Percentiles rank a stretch among this genome's conserved stretches.
phyloP scores from a whole-genome alignment of 2,797 vertebrate genomes.

The Clarias platycephalus region DNA sequence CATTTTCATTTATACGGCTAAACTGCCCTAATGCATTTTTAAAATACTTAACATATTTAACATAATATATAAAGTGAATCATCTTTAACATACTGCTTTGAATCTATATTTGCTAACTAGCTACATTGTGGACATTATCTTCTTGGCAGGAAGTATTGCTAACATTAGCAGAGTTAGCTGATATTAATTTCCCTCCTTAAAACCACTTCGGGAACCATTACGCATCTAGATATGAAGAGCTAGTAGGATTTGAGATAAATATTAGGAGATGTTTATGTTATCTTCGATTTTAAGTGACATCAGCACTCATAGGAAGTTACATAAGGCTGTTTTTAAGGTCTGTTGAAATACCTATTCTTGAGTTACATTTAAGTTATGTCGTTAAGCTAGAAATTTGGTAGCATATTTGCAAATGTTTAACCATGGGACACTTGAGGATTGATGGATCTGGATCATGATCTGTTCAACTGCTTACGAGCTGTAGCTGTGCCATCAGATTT shows the following conservation, averaged over 20 bases:
- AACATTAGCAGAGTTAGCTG: not conserved
- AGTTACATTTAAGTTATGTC: not conserved
- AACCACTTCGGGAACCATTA: not conserved
- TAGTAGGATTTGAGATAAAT: not conserved
- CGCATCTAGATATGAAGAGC: not conserved
- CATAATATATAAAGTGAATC: not conserved
- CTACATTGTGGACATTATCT: not conserved
- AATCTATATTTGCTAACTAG: not conserved
- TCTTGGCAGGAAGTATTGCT: not conserved
- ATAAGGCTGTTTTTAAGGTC: not conserved
- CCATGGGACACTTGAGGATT: not conserved
- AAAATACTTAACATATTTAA: not conserved
- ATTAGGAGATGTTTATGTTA: not conserved
- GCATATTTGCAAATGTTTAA: not conserved
- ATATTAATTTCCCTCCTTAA: not conserved
- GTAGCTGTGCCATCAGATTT: not conserved
- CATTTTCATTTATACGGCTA: not conserved
- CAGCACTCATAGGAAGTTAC: not conserved
- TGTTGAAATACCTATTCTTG: not conserved
- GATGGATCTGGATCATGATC: not conserved
- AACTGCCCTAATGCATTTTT: not conserved
- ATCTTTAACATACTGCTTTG: not conserved
- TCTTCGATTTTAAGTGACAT: not conserved
- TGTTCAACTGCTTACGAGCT: not conserved
- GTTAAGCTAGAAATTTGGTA: not conserved